Evolutionary conservation across 1,140 invertebrate genomes (phyloP), one percentile per base, ranked within the genome.

Genomic region (Bombus balteatus): DNA sequence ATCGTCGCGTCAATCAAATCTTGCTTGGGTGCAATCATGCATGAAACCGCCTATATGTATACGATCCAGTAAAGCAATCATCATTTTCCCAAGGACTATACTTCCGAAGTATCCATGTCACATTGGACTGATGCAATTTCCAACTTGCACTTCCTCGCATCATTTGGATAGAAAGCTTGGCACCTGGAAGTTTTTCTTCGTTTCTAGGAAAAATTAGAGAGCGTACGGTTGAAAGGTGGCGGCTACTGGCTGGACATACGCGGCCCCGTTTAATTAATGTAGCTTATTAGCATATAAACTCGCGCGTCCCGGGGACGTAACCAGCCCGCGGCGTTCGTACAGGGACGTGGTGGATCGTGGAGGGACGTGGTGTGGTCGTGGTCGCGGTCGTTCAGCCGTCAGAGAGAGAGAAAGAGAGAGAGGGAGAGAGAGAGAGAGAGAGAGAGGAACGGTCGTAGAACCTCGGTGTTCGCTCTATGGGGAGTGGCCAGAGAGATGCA

Each of bases 241-340:
- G 68, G 59, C 65, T 59, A 68, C 37, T 70, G 74, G 74, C 78
- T 83, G 74, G 75, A 86, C 83, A 79, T 75, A 85, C 88, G 88
- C 89, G 87, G 79, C 77, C 84, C 87, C 87, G 82, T 92, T 92
- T 92, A 92, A 92, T 92, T 92, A 92, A 92, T 92, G 91, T 92
- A 81, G 83, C 85, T 88, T 89, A 92, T 92, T 92, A 92, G 88
- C 91, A 92, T 92, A 90, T 88, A 92, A 92, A 92, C 91, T 91
- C 90, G 86, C 85, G 87, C 86, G 84, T 86, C 83, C 66, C 75
- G 83, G 80, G 87, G 87, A 90, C 89, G 91, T 91, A 87, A 88
- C 80, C 75, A 70, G 82, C 76, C 82, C 83, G 82, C 73, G 77
- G 68, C 83, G 81, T 65, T 81, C 79, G 81, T 65, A 47, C 66